A percentile compares a stretch with the other conserved stretches of the same genome.
Evolutionary conservation across 2,888 invertebrate genomes (phyloP).

Genomic region (Caenorhabditis uteleia): DNA sequence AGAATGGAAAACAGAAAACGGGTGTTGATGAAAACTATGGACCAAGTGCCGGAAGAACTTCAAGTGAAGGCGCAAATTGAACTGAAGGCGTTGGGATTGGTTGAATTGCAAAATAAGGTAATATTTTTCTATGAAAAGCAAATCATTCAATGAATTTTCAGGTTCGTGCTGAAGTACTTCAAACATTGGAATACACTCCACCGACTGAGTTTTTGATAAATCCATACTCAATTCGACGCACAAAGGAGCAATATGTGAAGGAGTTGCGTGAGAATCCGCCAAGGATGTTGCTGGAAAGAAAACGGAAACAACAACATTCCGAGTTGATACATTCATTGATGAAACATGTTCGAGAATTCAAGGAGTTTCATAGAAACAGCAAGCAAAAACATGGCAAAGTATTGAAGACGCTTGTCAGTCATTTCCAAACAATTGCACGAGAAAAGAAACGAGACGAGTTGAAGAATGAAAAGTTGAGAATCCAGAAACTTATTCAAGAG

Average conservation of each 20-base stretch:
- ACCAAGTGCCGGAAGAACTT: constrained; percentile 85
- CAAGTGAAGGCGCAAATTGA: constrained; percentile 92
- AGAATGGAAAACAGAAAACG: constrained; percentile 89
- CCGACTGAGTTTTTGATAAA: constrained; percentile 95
- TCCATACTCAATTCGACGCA: constrained; percentile 93
- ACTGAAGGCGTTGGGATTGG: constrained; percentile 85
- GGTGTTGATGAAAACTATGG: constrained; percentile 83
- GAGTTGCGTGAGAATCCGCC: constrained; percentile 98
- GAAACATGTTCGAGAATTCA: constrained; percentile 78
- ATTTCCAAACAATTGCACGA: constrained; percentile 92
- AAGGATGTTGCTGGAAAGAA: constrained; percentile 93
- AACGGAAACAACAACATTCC: constrained; percentile 91
- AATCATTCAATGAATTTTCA: constrained; percentile 45
- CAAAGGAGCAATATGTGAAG: constrained; percentile 83
- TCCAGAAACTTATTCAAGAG: constrained; percentile 95
- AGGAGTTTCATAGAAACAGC: constrained; percentile 90
- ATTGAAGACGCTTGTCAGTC: constrained; percentile 91
- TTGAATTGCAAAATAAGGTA: constrained; percentile 85
- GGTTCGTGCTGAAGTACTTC: constrained; percentile 73
- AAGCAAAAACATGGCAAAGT: constrained; percentile 84
- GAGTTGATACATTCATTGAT: constrained; percentile 84
- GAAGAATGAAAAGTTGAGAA: constrained; percentile 96
- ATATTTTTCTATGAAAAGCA: not conserved
- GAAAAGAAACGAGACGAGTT: constrained; percentile 97
- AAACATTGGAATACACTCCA: constrained; percentile 88